A percentile compares a stretch with the other conserved stretches of the same genome.
Conservation (phyloP, 2,113 vertebrate genomes). For the Tragelaphus scriptus region DNA sequence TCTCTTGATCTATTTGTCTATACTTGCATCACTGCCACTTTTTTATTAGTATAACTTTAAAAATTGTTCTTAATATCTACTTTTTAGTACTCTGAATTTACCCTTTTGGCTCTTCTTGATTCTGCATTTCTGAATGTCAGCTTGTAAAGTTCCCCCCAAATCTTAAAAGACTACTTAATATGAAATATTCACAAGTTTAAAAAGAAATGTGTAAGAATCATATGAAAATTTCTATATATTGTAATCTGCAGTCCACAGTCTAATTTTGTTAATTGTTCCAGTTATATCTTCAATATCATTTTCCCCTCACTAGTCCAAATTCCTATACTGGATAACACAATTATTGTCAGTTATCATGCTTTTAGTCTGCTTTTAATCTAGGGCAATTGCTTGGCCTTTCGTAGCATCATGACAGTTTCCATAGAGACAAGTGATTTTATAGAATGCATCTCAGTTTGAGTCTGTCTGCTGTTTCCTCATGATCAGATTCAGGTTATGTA, state of each 20-base stretch:
- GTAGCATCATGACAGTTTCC: background rate
- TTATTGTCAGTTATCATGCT: background rate
- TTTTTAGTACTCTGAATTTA: background rate
- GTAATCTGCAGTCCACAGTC: background rate
- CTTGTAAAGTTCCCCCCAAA: background rate
- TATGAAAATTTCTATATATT: background rate
- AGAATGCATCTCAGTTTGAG: background rate
- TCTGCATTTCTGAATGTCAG: background rate
- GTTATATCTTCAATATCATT: background rate
- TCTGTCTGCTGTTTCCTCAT: background rate
- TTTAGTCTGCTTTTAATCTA: background rate
- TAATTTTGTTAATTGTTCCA: background rate
- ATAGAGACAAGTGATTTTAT: background rate
- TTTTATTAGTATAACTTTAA: background rate
- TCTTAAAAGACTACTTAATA: background rate
- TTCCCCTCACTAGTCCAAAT: background rate
- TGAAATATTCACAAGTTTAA: background rate
- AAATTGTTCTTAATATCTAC: background rate
- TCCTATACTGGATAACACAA: too few relatives aligned
- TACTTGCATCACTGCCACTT: background rate
- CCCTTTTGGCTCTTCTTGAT: background rate
- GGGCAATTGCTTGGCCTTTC: background rate
- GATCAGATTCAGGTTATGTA: background rate
- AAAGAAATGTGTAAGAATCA: background rate
- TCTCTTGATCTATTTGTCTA: background rate